Percentiles rank a stretch among this genome's conserved stretches.
Conservation (phyloP, 2,888 invertebrate species). For the Aleiodes alternator region DNA sequence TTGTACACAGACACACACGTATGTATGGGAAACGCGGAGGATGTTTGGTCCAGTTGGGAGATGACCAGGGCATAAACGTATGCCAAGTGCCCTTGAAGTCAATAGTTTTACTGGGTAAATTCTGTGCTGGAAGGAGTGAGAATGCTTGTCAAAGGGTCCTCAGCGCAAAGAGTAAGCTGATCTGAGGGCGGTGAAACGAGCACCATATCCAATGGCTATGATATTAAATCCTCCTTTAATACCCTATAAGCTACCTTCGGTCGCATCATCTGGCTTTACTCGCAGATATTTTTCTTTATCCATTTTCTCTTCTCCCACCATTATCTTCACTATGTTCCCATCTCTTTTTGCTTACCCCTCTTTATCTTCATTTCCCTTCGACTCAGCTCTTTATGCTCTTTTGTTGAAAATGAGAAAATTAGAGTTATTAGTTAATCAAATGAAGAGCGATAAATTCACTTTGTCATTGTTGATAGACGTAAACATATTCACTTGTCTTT, state of each 20-base stretch:
- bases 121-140: slow-evolving; percentile 35
- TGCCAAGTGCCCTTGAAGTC: slow-evolving; percentile 53
- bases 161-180: slow-evolving; percentile 62
- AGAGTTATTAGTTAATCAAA: slow-evolving; percentile 21
- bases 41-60: slow-evolving; percentile 25
- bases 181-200: slow-evolving; percentile 56
- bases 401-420: too few species aligned
- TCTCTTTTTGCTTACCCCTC: neutral
- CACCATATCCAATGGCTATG: slow-evolving; percentile 66
- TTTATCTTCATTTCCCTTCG: neutral
- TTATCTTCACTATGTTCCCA: slow-evolving; percentile 2
- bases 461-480: slow-evolving; percentile 12
- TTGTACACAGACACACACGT: slow-evolving; percentile 24
- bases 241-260: slow-evolving; percentile 53
- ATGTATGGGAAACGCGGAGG: slow-evolving; percentile 19
- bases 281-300: slow-evolving; percentile 16
- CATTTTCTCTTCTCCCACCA: too few species aligned
- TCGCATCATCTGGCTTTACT: slow-evolving; percentile 35
- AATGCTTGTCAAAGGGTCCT: slow-evolving; percentile 64
- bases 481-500: slow-evolving; percentile 26
- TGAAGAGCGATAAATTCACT: slow-evolving; percentile 23
- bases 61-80: slow-evolving; percentile 17
- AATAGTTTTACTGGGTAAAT: slow-evolving; percentile 63
- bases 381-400: neutral
- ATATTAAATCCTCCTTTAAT: slow-evolving; percentile 69